phyloP scores from a whole-genome alignment of 1,140 invertebrate species.

The Camponotus floridanus region DNA sequence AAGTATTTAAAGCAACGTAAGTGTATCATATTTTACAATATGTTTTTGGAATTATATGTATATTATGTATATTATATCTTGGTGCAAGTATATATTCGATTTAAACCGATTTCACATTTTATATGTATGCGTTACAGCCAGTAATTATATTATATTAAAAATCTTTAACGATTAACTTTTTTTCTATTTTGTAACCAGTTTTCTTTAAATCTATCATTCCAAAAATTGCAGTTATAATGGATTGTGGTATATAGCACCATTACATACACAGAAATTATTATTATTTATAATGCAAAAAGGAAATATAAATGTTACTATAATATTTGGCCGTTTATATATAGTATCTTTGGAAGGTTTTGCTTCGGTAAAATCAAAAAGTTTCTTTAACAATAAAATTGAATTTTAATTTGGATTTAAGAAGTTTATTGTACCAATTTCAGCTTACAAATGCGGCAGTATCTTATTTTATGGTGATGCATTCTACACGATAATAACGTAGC shows the following conservation, averaged over 20 bases:
- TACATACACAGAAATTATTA: constrained; percentile 20
- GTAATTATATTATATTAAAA: too few relatives aligned
- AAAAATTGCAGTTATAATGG: constrained; percentile 31
- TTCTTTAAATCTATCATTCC: neutral
- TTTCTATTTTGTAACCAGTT: too few relatives aligned
- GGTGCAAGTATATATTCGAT: neutral
- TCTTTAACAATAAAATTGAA: too few relatives aligned
- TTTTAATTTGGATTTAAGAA: too few relatives aligned
- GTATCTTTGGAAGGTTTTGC: constrained; percentile 35
- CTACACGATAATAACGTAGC: neutral
- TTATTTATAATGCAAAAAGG: constrained; percentile 37
- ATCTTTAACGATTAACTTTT: too few relatives aligned
- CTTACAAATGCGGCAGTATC: constrained; percentile 20
- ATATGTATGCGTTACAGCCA: too few relatives aligned
- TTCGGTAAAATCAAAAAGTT: constrained; percentile 18
- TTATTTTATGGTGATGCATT: constrained; percentile 34
- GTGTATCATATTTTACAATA: constrained; percentile 1
- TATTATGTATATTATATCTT: neutral
- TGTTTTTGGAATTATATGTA: neutral
- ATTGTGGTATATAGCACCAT: constrained; percentile 42
- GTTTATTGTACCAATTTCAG: neutral
- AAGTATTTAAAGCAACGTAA: neutral
- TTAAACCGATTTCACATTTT: neutral
- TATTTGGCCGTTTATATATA: neutral
- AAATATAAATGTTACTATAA: neutral